These are phyloP conservation scores for Drosophila nebulosa DNA, from an alignment of 1,140 invertebrate species.

Conservation along the genomic window DNA sequence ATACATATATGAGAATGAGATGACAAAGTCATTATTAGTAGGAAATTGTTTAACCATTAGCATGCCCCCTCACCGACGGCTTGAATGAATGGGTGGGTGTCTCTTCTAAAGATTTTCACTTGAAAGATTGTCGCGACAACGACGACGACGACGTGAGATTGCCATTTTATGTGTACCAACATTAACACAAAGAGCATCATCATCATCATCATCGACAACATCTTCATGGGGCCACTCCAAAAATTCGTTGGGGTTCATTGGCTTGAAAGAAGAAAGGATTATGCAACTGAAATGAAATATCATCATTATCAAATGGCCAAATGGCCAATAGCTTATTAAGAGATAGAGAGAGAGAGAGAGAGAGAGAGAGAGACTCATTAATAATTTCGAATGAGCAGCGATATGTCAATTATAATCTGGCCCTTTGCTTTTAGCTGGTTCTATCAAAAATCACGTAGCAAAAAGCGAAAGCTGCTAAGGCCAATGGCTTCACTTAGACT, in stretches of 20 bases:
- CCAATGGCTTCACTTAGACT: constrained; percentile 65
- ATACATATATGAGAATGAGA: too few species aligned
- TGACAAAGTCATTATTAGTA: constrained; percentile 43
- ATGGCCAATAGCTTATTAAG: constrained; percentile 66
- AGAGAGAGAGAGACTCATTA: constrained; percentile 56
- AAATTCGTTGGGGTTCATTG: constrained; percentile 67
- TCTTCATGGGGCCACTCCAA: background rate
- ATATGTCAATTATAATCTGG: too few species aligned
- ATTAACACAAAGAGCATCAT: constrained; percentile 4
- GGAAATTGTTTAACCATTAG: constrained; percentile 63
- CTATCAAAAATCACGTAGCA: constrained; percentile 63
- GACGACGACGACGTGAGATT: constrained; percentile 58
- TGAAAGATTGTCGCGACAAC: constrained; percentile 54
- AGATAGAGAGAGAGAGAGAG: too few species aligned
- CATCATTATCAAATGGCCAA: constrained; percentile 50
- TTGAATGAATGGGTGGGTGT: constrained; percentile 34
- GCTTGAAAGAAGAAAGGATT: constrained; percentile 55
- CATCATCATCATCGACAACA: background rate
- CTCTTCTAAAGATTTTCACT: constrained; percentile 54
- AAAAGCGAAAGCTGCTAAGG: constrained; percentile 70
- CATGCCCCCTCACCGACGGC: background rate
- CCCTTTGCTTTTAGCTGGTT: constrained; percentile 21
- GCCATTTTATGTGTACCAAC: constrained; percentile 64
- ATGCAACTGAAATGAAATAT: constrained; percentile 73
- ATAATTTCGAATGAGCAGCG: constrained; percentile 71